A percentile compares a stretch with the other conserved stretches of the same genome.
Evolutionary conservation across 2,113 vertebrate species (phyloP).

Genomic region (Rhinoptilus africanus): DNA sequence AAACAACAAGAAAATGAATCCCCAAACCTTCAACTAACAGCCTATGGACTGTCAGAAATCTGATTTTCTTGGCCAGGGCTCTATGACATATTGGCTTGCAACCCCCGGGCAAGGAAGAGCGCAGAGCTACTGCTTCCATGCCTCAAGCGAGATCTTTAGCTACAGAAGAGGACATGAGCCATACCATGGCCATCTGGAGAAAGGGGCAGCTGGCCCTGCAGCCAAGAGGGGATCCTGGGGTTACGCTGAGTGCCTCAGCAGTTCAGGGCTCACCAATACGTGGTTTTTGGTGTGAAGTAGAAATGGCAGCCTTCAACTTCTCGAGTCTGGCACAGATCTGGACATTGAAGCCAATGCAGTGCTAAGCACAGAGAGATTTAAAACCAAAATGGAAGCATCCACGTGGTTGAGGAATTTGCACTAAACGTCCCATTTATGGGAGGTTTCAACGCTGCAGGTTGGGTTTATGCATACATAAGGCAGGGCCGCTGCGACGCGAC

Average conservation of each 20-base stretch:
- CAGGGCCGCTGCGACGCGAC: rapidly evolving
- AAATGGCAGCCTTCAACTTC: not conserved
- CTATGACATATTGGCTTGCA: not conserved
- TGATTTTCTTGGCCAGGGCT: not conserved
- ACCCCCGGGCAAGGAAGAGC: not conserved
- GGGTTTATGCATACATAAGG: not conserved
- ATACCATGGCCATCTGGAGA: rapidly evolving
- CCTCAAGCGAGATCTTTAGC: not conserved
- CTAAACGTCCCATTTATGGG: no score
- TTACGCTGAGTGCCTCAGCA: not conserved
- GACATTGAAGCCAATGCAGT: not conserved
- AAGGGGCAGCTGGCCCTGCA: not conserved
- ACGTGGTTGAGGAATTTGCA: not conserved
- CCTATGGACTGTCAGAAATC: not conserved
- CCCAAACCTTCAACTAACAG: not conserved
- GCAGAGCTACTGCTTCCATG: not conserved
- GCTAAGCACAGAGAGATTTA: not conserved
- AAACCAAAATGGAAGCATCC: not conserved
- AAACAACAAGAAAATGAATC: not conserved
- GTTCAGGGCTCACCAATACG: not conserved
- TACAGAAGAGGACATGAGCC: not conserved
- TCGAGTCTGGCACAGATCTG: not conserved
- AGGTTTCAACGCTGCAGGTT: not conserved
- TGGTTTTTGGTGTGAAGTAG: not conserved
- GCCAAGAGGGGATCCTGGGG: not conserved